phyloP scores from a whole-genome alignment of 2,797 vertebrate species.

The Chelonia mydas region DNA sequence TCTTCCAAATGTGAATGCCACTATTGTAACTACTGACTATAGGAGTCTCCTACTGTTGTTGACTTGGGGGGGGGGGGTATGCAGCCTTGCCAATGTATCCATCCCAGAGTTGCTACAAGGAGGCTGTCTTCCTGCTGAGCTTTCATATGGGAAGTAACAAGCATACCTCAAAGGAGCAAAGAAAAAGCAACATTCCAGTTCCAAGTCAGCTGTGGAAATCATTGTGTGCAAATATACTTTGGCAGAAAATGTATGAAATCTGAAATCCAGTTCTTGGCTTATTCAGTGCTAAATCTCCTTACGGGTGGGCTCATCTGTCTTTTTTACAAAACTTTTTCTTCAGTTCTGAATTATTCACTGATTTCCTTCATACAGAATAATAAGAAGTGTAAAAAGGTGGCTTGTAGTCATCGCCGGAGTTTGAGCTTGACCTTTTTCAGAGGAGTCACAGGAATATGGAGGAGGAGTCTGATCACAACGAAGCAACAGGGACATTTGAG shows the following conservation, averaged over 20 bases:
- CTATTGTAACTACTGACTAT: accelerated
- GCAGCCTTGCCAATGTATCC: neutral
- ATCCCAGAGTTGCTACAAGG: neutral
- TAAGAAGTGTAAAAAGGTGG: neutral
- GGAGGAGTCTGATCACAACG: neutral
- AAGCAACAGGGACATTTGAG: neutral
- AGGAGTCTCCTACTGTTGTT: neutral
- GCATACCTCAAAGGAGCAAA: neutral
- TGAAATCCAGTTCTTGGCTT: neutral
- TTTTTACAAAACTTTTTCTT: neutral
- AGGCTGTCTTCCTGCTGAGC: slow-evolving; percentile 11
- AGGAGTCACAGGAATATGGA: neutral
- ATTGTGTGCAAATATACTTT: slow-evolving; percentile 22
- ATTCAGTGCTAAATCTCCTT: neutral
- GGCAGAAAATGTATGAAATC: slow-evolving; percentile 19
- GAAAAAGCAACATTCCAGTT: slow-evolving; percentile 14
- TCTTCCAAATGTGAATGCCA: neutral
- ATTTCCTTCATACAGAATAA: neutral
- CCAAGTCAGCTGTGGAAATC: neutral
- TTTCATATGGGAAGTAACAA: slow-evolving; percentile 7
- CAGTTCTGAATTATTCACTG: neutral
- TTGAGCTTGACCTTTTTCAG: neutral
- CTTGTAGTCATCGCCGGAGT: neutral
- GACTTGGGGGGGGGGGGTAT: neutral
- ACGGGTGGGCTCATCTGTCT: slow-evolving; percentile 4